Conservation (phyloP, 2,888 invertebrate genomes). For the Agrenia bidenticulata region DNA sequence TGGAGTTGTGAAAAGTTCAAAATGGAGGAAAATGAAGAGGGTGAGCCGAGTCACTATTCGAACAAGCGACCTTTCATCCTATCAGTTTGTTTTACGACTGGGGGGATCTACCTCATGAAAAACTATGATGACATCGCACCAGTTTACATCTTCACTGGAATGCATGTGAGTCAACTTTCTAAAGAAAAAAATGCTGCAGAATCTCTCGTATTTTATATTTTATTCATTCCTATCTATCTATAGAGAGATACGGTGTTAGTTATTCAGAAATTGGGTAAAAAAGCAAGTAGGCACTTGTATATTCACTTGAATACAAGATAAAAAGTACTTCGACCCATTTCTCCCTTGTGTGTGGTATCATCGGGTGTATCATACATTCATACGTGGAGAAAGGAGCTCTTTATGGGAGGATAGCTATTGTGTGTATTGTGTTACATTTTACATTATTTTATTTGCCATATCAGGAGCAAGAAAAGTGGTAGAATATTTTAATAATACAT, state of each 20-base stretch:
- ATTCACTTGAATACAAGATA: too few relatives aligned
- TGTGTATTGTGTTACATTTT: constrained; percentile 2
- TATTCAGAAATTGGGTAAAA: not conserved
- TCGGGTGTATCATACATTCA: too few relatives aligned
- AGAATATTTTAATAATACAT: too few relatives aligned
- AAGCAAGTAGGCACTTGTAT: too few relatives aligned
- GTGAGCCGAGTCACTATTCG: constrained; percentile 56
- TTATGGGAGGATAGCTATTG: too few relatives aligned
- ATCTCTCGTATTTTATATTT: too few relatives aligned
- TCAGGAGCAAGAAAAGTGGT: too few relatives aligned
- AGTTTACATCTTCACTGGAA: constrained; percentile 75
- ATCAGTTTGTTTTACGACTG: constrained; percentile 68
- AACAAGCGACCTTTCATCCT: constrained; percentile 48
- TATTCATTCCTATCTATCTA: too few relatives aligned
- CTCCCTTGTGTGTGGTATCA: too few relatives aligned
- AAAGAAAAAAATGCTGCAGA: too few relatives aligned
- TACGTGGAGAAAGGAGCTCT: too few relatives aligned
- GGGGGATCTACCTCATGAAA: constrained; percentile 83
- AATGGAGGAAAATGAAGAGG: constrained; percentile 90
- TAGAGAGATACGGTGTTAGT: not conserved
- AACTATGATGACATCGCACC: constrained; percentile 94
- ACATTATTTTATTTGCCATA: not conserved
- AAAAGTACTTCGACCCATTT: too few relatives aligned
- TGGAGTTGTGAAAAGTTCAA: constrained; percentile 98
- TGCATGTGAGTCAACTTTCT: constrained; percentile 46